These are phyloP conservation scores for Caranx ignobilis DNA, from an alignment of 2,113 vertebrate species.

Conservation along the genomic window DNA sequence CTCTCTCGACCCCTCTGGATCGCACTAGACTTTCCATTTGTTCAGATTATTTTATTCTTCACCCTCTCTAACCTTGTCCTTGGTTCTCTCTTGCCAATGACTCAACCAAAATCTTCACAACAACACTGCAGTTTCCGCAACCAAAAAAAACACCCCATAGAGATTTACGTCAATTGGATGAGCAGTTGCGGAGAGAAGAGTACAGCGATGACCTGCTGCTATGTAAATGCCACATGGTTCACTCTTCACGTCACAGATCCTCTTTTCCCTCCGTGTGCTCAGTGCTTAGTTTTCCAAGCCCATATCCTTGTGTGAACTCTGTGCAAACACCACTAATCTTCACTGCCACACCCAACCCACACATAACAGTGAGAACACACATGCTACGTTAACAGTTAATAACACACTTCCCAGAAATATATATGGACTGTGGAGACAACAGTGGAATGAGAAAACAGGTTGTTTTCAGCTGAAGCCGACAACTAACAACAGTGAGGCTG, in stretches of 20 bases:
- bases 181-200: no score
- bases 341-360: not conserved
- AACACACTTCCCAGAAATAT: not conserved
- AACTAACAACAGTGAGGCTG: not conserved
- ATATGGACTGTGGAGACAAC: not conserved
- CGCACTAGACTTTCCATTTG: no score
- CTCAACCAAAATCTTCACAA: no score
- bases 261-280: not conserved
- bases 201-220: no score
- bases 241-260: not conserved
- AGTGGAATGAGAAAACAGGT: not conserved
- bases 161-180: no score
- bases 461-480: not conserved
- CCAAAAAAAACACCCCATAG: no score
- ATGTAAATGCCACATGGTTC: no score
- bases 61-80: no score
- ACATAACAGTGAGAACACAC: not conserved
- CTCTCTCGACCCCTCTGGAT: no score
- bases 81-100: no score
- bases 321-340: conserved; percentile 14
- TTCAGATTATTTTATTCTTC: no score
- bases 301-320: not conserved
- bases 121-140: no score
- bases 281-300: not conserved
- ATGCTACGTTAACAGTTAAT: conserved; percentile 8